These are phyloP conservation scores for Percopsis transmontana DNA, from an alignment of 2,113 vertebrate genomes.

Conservation along the genomic window DNA sequence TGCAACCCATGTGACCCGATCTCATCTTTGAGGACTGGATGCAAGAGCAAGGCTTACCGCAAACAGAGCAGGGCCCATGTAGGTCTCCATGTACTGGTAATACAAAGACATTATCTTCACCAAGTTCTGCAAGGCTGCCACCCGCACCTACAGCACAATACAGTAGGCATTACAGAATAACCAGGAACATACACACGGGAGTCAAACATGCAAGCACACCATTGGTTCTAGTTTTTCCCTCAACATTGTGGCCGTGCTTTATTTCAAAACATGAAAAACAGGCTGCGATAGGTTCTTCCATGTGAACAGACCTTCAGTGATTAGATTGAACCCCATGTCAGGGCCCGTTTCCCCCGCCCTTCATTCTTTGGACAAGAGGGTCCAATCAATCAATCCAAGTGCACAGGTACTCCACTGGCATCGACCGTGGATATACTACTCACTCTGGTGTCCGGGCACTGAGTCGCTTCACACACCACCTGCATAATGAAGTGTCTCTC, in stretches of 20 bases:
- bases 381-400: no score
- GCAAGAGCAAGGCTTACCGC: conserved; percentile 80
- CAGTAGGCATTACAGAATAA: neutral
- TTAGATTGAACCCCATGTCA: no score
- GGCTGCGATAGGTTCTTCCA: no score
- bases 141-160: conserved; percentile 83
- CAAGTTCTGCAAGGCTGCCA: conserved; percentile 96
- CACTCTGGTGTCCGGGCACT: conserved; percentile 96
- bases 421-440: conserved; percentile 57
- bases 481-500: conserved; percentile 99
- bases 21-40: neutral
- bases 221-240: no score
- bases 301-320: no score
- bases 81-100: conserved; percentile 98
- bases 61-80: conserved; percentile 97
- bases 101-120: conserved; percentile 99
- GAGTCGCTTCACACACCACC: conserved; percentile 98
- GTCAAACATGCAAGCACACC: no score
- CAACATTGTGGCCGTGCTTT: no score
- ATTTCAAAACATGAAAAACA: no score
- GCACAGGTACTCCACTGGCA: neutral
- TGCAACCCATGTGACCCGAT: no score
- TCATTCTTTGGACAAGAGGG: no score
- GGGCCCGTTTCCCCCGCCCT: no score
- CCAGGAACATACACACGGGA: no score